These are phyloP conservation scores for Zeugodacus cucurbitae DNA, from an alignment of 1,140 invertebrate genomes.

Conservation along the genomic window DNA sequence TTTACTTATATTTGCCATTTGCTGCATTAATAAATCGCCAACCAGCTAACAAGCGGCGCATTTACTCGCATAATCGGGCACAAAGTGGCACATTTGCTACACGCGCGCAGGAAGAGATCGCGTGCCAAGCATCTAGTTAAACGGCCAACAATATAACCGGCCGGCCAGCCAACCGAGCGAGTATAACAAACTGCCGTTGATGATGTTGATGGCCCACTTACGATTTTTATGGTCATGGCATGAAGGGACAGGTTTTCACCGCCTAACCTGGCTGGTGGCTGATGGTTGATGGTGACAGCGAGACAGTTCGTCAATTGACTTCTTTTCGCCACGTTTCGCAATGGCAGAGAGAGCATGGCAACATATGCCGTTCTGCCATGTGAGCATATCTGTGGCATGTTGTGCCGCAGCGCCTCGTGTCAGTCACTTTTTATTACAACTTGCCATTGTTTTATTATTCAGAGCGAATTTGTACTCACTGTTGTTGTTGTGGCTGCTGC, in stretches of 20 bases:
- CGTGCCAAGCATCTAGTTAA: background rate
- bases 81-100: slow-evolving; percentile 1
- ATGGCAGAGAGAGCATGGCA: background rate
- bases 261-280: background rate
- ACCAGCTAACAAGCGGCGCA: background rate
- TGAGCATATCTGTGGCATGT: background rate
- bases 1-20: background rate
- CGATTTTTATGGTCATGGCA: background rate
- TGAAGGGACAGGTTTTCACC: slow-evolving; percentile 13
- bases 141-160: background rate
- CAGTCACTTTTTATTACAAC: background rate
- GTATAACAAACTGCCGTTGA: background rate
- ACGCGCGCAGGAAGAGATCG: background rate
- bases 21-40: background rate
- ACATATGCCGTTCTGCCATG: background rate
- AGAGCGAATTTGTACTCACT: background rate
- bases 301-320: background rate
- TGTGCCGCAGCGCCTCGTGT: background rate
- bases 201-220: slow-evolving; percentile 18
- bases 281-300: background rate
- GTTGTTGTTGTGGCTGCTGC: background rate
- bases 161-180: background rate
- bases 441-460: slow-evolving; percentile 3
- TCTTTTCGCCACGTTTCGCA: background rate
- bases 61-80: background rate